Base-by-base conservation (phyloP, 2,113 vertebrate genomes). In the Psilopsiagon aurifrons region DNA sequence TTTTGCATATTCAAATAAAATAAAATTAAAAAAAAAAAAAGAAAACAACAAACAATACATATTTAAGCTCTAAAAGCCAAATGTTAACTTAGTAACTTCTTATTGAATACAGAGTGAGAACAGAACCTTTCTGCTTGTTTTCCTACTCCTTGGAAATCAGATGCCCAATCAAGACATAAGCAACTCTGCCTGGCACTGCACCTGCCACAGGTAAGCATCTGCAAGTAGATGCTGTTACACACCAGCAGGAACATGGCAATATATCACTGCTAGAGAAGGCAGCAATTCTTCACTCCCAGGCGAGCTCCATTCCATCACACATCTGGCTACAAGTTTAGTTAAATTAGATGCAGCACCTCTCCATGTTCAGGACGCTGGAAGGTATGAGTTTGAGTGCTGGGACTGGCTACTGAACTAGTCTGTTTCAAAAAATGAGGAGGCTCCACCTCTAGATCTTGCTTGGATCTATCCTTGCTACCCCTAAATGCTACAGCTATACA, bases 31-130 rank as follows among this genome's bases (percentile, higher is more conserved):
- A 39, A 39, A 39, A 9, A 39, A 39, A 43, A 18, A 39, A 17
- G 23, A 6, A 28, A 11, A 1, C 1, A 11, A 1, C 1, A 39
- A 39, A 4, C 3, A n/a, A 60, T 7, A 8, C 5, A 15, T 16
- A 18, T 35, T 27, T 47, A 60, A 77, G 8, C 13, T 60, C 33
- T 44, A n/a, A 60, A 16, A 86, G 11, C 8, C 9, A 51, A 39
- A 68, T 20, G 13, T 33, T 83, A 86, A 59, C 31, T 60, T 7
- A 3, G 12, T 41, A 84, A 20, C 20, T 71, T 62, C n/a, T 46
- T 64, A 43, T 27, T 63, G 16, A 82, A 64, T 46, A 35, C 13
- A 83, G 9, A 47, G 15, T 47, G 14, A 88, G 67, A 90, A 86
- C 33, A 88, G 18, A 79, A 63, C 8, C 6, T 82, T 79, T 27